These are phyloP conservation scores for Anagyrus pseudococci DNA, from an alignment of 2,888 invertebrate genomes.

Conservation along the genomic window DNA sequence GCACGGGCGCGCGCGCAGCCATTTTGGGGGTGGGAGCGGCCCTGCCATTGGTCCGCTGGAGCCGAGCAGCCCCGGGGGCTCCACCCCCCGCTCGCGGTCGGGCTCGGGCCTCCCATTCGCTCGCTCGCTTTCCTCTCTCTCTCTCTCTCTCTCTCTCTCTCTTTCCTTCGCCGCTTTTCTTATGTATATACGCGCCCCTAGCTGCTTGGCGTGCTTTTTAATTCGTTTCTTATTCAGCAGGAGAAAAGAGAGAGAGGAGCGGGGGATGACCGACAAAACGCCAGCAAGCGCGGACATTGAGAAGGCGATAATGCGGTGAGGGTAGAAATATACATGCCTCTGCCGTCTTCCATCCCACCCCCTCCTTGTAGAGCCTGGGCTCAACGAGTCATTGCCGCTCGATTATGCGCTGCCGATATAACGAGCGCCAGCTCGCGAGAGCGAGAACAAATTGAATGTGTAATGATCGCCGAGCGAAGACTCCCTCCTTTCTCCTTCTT, in stretches of 20 bases:
- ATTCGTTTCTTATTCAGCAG: constrained; percentile 31
- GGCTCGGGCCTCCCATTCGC: no score
- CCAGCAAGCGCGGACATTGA: background rate
- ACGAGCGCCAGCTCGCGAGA: constrained; percentile 13
- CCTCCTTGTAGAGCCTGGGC: no score
- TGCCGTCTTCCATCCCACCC: no score
- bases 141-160: constrained; percentile 46
- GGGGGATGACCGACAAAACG: constrained; percentile 1
- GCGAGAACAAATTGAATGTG: constrained; percentile 54
- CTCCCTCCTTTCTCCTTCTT: background rate
- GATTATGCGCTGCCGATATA: constrained; percentile 27
- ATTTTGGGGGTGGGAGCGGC: constrained; percentile 59
- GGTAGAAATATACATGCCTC: background rate
- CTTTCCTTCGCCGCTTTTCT: background rate
- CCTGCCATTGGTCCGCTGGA: constrained; percentile 42
- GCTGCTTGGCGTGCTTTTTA: no score
- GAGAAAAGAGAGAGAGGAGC: background rate
- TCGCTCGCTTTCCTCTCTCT: no score
- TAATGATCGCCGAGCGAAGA: constrained; percentile 40
- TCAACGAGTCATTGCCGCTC: no score
- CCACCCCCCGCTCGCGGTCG: constrained; percentile 19
- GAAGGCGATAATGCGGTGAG: background rate
- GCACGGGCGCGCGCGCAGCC: constrained; percentile 51
- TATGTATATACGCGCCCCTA: constrained; percentile 23
- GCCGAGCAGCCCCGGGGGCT: constrained; percentile 14